Evolutionary conservation across 2,113 vertebrate genomes (phyloP).

Genomic region (Poeciliopsis occidentalis): DNA sequence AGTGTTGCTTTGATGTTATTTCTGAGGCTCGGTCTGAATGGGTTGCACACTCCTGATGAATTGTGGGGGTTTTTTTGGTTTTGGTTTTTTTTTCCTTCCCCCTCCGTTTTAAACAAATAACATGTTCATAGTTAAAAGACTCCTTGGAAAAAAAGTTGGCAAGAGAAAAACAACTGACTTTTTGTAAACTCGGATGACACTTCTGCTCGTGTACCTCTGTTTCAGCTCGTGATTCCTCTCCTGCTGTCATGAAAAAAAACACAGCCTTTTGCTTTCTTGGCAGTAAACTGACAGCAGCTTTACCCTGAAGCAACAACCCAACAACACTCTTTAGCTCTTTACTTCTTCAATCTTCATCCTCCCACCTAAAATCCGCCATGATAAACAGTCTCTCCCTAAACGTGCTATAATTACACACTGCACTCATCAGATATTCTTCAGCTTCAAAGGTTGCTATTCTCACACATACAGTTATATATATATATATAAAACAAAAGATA

Average conservation of each 20-base stretch:
- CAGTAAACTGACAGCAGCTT: constrained; percentile 57
- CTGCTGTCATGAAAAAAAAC: constrained; percentile 42
- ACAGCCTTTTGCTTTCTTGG: constrained; percentile 47
- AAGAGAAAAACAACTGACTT: constrained; percentile 35
- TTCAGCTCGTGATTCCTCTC: constrained; percentile 42
- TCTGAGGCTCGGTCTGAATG: constrained; percentile 32
- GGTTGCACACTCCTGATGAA: background rate
- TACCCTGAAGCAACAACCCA: constrained; percentile 47
- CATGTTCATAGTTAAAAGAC: constrained; percentile 24
- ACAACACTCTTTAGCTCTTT: constrained; percentile 50
- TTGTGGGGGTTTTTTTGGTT: too few relatives aligned
- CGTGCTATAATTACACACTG: constrained; percentile 59
- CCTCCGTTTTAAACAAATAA: background rate
- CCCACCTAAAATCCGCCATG: constrained; percentile 21
- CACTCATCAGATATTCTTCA: constrained; percentile 38
- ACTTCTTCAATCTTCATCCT: constrained; percentile 41
- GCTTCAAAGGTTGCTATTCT: constrained; percentile 43
- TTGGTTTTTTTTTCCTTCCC: background rate
- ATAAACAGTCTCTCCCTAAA: constrained; percentile 59
- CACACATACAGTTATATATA: constrained; percentile 1
- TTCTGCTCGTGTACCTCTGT: constrained; percentile 36
- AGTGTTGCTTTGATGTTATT: constrained; percentile 22
- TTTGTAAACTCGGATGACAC: constrained; percentile 57
- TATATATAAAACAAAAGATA: too few relatives aligned
- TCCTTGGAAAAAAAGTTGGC: constrained; percentile 42